Conservation (phyloP, 2,888 invertebrate genomes). For the Aleiodes testaceus region DNA sequence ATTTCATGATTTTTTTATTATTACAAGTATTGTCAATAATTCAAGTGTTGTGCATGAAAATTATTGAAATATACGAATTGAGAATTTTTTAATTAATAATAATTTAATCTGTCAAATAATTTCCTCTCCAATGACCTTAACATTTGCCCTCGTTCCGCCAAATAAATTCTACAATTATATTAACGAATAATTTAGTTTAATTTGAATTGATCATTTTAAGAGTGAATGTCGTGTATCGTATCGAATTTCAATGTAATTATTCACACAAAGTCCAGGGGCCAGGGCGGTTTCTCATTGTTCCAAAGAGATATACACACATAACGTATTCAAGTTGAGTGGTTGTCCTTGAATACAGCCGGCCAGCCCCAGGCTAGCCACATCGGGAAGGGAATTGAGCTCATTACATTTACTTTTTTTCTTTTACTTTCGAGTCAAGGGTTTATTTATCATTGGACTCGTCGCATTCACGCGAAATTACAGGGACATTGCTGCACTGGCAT, state of each 20-base stretch:
- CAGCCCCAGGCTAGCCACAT: neutral
- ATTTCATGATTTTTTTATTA: neutral
- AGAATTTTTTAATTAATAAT: too few relatives aligned
- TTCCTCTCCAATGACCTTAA: neutral
- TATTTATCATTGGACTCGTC: constrained; percentile 19
- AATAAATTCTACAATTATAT: neutral
- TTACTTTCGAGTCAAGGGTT: constrained; percentile 26
- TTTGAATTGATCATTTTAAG: too few relatives aligned
- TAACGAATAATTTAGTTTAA: neutral
- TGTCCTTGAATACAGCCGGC: constrained; percentile 50
- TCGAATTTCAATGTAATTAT: constrained; percentile 45
- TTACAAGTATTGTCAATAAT: too few relatives aligned
- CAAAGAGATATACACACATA: constrained; percentile 22
- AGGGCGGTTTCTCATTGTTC: constrained; percentile 48
- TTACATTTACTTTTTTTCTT: constrained; percentile 2
- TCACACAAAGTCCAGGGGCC: constrained; percentile 40
- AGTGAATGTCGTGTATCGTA: neutral
- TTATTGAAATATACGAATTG: too few relatives aligned
- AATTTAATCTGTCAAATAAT: too few relatives aligned
- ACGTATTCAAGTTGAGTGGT: constrained; percentile 48
- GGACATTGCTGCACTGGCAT: neutral
- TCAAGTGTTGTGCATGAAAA: too few relatives aligned
- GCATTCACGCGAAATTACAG: constrained; percentile 7
- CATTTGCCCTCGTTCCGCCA: neutral
- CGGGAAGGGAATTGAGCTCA: constrained; percentile 14